Evolutionary conservation across 2,797 vertebrate species (phyloP).

Genomic region (Mormyrops attenuatus): DNA sequence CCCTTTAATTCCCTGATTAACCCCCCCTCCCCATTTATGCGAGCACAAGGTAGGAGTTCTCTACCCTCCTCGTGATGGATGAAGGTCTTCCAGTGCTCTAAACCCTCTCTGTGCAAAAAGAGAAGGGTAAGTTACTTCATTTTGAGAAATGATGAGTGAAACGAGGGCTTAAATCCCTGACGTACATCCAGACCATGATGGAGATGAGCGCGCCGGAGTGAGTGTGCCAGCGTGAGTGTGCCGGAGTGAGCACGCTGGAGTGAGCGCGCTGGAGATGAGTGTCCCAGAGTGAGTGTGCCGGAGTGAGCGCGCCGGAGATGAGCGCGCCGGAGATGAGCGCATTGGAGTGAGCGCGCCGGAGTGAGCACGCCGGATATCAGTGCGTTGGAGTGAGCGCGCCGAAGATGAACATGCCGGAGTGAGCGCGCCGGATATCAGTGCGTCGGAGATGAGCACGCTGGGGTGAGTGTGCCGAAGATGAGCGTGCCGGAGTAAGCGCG

Average conservation of each 20-base stretch:
- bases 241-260: neutral
- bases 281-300: neutral
- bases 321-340: too few relatives aligned
- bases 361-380: too few relatives aligned
- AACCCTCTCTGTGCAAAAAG: neutral
- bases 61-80: neutral
- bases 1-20: neutral
- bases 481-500: too few relatives aligned
- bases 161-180: neutral
- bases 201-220: neutral
- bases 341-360: too few relatives aligned
- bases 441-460: too few relatives aligned
- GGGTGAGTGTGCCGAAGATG: too few relatives aligned
- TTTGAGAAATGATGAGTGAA: constrained; percentile 1
- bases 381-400: too few relatives aligned
- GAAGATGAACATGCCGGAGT: too few relatives aligned
- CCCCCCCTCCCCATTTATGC: neutral
- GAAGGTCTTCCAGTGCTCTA: neutral
- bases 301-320: neutral
- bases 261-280: neutral
- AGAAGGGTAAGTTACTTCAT: neutral
- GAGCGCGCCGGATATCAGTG: too few relatives aligned
- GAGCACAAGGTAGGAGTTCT: neutral
- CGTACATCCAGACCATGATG: neutral
- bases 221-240: neutral